These are phyloP conservation scores for Catagonus wagneri DNA, from an alignment of 2,113 vertebrate species.

Conservation along the genomic window DNA sequence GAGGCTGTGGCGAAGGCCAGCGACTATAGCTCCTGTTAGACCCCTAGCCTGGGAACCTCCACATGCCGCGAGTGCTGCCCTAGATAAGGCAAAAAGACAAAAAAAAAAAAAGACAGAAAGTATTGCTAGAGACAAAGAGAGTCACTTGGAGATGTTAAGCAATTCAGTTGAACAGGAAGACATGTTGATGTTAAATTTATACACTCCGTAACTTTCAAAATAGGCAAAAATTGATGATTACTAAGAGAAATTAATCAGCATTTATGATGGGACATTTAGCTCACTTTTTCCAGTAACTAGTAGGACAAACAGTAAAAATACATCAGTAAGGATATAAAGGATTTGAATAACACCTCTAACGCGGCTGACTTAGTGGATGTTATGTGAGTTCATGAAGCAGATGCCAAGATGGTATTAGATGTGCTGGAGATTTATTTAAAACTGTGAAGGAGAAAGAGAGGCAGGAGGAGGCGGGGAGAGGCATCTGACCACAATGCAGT, in stretches of 20 bases:
- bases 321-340: neutral
- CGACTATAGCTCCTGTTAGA: too few species aligned
- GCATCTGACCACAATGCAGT: neutral
- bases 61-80: too few species aligned
- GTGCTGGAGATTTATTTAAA: neutral
- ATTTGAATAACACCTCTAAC: neutral
- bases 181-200: neutral
- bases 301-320: neutral
- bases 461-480: neutral
- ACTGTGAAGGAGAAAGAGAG: neutral
- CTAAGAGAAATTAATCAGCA: neutral
- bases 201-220: neutral
- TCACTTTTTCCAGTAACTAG: neutral
- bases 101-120: too few species aligned
- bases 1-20: too few species aligned
- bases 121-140: neutral
- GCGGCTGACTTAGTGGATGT: neutral
- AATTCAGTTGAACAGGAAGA: neutral
- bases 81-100: too few species aligned
- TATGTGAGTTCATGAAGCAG: constrained; percentile 6
- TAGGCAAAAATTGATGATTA: neutral
- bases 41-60: too few species aligned
- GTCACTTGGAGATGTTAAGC: neutral
- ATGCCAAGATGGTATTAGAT: neutral
- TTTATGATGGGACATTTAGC: neutral